Evolutionary conservation across 1,140 invertebrate genomes (phyloP).

Genomic region (Pteromalus puparum): DNA sequence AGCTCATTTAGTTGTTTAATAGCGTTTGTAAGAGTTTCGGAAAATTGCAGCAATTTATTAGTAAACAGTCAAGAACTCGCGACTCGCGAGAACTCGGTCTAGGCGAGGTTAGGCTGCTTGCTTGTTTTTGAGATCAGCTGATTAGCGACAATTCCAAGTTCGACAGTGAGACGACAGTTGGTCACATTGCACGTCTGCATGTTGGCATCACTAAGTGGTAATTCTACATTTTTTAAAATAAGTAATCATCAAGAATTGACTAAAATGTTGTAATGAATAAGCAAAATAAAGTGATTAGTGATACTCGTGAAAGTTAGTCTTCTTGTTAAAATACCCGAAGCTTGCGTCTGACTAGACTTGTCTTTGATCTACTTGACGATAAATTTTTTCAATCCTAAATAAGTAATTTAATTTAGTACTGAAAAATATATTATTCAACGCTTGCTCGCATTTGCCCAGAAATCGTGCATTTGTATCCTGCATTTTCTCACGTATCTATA

Average conservation of each 20-base stretch:
- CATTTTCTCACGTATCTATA: neutral
- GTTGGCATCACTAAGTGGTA: neutral
- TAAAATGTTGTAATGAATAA: too few relatives aligned
- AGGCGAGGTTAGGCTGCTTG: neutral
- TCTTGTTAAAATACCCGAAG: too few relatives aligned
- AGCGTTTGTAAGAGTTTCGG: neutral
- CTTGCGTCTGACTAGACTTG: constrained; percentile 25
- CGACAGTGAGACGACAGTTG: neutral
- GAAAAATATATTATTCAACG: too few relatives aligned
- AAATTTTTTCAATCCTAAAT: too few relatives aligned
- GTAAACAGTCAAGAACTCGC: neutral
- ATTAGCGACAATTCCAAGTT: neutral
- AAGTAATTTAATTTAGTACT: too few relatives aligned
- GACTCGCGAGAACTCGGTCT: neutral
- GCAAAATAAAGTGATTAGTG: too few relatives aligned
- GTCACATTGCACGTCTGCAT: neutral
- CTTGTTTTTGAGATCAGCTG: neutral
- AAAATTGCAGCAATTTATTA: neutral
- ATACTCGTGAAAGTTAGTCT: too few relatives aligned
- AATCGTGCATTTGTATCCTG: neutral
- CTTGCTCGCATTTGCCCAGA: too few relatives aligned
- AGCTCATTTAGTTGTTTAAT: neutral
- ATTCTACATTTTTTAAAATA: too few relatives aligned
- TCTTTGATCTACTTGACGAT: neutral
- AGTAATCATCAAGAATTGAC: too few relatives aligned